phyloP scores from a whole-genome alignment of 2,888 invertebrate genomes.

The Tetranychus piercei region DNA sequence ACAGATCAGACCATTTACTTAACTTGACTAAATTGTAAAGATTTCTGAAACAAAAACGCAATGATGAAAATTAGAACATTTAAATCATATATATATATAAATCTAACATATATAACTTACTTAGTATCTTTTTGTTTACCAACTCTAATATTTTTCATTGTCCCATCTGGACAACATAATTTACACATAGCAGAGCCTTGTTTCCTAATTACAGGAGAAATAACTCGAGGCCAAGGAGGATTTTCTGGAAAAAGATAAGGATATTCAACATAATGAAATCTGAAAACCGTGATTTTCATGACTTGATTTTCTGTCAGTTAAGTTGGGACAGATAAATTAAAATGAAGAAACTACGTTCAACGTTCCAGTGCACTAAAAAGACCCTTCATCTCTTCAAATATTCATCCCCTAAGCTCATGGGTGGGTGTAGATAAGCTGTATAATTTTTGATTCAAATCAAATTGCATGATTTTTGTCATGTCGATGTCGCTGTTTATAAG shows the following conservation, averaged over 20 bases:
- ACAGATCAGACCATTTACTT: constrained; percentile 57
- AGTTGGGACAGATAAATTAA: background rate
- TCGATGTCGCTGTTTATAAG: too few relatives aligned
- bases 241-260: background rate
- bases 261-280: background rate
- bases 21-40: constrained; percentile 53
- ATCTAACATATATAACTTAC: constrained; percentile 34
- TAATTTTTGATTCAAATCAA: too few relatives aligned
- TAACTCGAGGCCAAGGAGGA: constrained; percentile 53
- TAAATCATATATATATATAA: background rate
- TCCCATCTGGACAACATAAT: constrained; percentile 53
- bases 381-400: too few relatives aligned
- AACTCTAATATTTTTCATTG: constrained; percentile 55
- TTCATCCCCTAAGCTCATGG: too few relatives aligned
- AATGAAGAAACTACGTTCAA: too few relatives aligned
- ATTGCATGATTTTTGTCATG: too few relatives aligned
- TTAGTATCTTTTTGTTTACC: constrained; percentile 55
- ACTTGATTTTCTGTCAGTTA: background rate
- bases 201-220: constrained; percentile 48
- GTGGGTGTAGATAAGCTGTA: too few relatives aligned
- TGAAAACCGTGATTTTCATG: background rate
- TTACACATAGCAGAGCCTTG: constrained; percentile 56
- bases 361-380: too few relatives aligned
- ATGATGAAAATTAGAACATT: background rate
- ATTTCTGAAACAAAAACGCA: constrained; percentile 35